Conservation (phyloP, 2,113 vertebrate species). For the Condylura cristata region DNA sequence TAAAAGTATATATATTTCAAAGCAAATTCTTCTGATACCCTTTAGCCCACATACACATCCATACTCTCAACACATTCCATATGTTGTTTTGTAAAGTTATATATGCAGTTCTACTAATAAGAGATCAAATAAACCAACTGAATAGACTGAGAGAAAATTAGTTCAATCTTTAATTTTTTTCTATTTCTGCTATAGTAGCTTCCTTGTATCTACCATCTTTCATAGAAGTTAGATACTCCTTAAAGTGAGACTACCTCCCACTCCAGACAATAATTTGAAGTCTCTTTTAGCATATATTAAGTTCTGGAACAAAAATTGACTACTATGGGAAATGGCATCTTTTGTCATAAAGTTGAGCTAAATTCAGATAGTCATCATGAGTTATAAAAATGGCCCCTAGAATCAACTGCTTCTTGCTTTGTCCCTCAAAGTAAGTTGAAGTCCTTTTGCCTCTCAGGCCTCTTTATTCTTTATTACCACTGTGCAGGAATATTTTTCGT, state of each 20-base stretch:
- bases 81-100: constrained; percentile 64
- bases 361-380: neutral
- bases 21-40: constrained; percentile 46
- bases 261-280: constrained; percentile 33
- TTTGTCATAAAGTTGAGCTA: neutral
- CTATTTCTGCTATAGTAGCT: constrained; percentile 38
- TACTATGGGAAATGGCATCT: neutral
- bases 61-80: constrained; percentile 33
- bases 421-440: neutral
- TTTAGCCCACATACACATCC: constrained; percentile 39
- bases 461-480: neutral
- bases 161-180: constrained; percentile 54
- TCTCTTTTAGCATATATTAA: constrained; percentile 6
- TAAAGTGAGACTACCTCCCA: constrained; percentile 18
- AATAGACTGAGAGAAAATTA: constrained; percentile 37
- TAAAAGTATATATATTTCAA: constrained; percentile 26
- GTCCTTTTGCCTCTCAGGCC: neutral
- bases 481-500: neutral
- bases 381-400: neutral
- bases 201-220: constrained; percentile 43
- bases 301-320: constrained; percentile 1
- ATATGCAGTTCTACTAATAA: constrained; percentile 50
- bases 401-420: neutral
- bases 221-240: constrained; percentile 37
- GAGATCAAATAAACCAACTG: constrained; percentile 55